Conservation (phyloP, 2,797 vertebrate species). For the Natrix natrix region DNA sequence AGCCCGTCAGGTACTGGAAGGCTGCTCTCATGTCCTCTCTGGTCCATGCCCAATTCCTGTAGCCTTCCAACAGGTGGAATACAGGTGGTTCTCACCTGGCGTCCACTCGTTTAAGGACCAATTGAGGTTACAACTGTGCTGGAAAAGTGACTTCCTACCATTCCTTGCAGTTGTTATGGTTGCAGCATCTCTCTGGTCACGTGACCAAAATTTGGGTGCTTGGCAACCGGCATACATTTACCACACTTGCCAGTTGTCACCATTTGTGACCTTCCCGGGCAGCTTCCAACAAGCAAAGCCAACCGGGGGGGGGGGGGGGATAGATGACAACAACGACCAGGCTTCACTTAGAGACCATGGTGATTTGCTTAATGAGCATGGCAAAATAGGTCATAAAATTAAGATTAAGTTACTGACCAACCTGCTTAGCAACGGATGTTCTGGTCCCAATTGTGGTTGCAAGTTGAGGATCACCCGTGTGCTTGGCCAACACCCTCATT, state of each 20-base stretch:
- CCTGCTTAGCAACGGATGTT: not conserved
- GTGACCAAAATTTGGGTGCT: not conserved
- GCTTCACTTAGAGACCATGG: not conserved
- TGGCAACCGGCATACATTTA: not conserved
- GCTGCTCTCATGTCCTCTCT: not conserved
- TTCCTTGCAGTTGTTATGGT: not conserved
- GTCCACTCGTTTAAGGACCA: not conserved
- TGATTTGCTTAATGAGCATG: not conserved
- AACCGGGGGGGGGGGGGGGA: no score
- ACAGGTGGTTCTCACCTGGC: not conserved
- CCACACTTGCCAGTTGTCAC: not conserved
- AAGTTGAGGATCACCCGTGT: not conserved
- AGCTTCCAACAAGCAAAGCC: not conserved
- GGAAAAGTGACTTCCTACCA: not conserved
- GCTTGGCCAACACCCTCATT: not conserved
- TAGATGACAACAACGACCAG: not conserved
- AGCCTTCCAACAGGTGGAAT: not conserved
- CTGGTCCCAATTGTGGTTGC: not conserved
- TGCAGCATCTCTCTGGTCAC: not conserved
- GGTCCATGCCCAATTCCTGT: not conserved
- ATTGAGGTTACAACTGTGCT: not conserved
- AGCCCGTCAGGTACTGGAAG: not conserved
- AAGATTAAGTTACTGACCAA: not conserved
- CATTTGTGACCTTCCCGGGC: not conserved
- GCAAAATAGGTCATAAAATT: not conserved